Conservation (phyloP, 1,140 invertebrate species). For the Bombus pascuorum region DNA sequence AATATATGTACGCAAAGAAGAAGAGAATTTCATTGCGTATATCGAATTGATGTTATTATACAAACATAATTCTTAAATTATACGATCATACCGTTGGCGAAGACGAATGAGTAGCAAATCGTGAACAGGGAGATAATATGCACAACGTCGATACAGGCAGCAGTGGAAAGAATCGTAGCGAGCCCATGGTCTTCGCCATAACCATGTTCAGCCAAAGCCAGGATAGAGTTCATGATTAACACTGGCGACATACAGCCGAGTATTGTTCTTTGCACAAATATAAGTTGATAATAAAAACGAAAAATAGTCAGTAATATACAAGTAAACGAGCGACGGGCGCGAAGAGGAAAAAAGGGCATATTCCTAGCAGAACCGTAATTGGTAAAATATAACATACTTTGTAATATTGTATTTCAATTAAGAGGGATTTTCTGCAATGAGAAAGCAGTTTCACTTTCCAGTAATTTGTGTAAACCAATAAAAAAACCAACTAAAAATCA, state of each 20-base stretch:
- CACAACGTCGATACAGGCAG: slow-evolving; percentile 76
- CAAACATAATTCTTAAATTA: too few relatives aligned
- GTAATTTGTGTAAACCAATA: too few relatives aligned
- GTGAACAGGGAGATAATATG: slow-evolving; percentile 76
- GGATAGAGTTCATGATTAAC: slow-evolving; percentile 74
- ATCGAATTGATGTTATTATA: too few relatives aligned
- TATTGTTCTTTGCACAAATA: slow-evolving; percentile 66
- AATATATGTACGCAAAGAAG: too few relatives aligned
- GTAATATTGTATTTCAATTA: too few relatives aligned
- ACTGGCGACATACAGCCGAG: slow-evolving; percentile 78
- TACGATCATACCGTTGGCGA: slow-evolving; percentile 67
- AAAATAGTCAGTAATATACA: background rate
- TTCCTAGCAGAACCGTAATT: too few relatives aligned
- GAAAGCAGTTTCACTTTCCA: too few relatives aligned
- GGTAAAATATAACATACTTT: too few relatives aligned
- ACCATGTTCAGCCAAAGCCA: slow-evolving; percentile 74
- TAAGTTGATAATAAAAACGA: background rate
- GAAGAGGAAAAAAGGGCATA: background rate
- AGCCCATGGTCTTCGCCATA: slow-evolving; percentile 80
- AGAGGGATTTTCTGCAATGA: too few relatives aligned
- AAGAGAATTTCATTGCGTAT: too few relatives aligned
- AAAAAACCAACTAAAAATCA: too few relatives aligned
- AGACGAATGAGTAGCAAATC: slow-evolving; percentile 72
- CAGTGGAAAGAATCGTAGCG: slow-evolving; percentile 73
- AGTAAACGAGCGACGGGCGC: too few relatives aligned